Conservation (phyloP, 2,797 vertebrate genomes). For the Enteromius radiatus region DNA sequence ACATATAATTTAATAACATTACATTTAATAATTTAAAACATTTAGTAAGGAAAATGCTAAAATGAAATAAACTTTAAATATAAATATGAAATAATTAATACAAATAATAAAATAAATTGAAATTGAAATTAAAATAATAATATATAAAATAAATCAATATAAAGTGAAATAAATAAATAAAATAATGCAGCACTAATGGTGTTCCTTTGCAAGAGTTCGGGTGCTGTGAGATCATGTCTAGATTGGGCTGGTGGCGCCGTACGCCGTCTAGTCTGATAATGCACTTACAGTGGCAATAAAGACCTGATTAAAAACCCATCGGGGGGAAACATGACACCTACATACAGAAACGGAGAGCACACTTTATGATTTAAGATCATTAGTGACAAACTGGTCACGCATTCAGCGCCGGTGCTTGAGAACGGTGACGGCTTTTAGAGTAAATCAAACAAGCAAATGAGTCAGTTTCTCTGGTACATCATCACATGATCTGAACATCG, state of each 20-base stretch:
- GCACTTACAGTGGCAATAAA: constrained; percentile 23
- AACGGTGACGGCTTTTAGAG: constrained; percentile 15
- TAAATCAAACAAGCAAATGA: constrained; percentile 29
- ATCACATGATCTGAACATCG: neutral
- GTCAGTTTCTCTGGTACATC: constrained; percentile 4
- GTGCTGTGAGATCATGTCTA: constrained; percentile 51
- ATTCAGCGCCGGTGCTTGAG: constrained; percentile 11
- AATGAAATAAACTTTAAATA: neutral
- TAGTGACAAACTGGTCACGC: constrained; percentile 32
- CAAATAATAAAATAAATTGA: neutral
- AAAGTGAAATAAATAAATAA: neutral
- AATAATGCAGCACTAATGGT: neutral
- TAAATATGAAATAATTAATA: neutral
- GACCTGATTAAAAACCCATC: constrained; percentile 34
- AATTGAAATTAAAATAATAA: neutral
- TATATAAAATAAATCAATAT: neutral
- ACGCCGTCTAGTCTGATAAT: constrained; percentile 32
- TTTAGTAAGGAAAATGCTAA: neutral
- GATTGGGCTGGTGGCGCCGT: constrained; percentile 29
- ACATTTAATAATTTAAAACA: no score
- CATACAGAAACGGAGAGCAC: neutral
- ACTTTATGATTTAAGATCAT: constrained; percentile 42
- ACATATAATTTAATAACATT: no score
- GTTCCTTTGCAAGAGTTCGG: neutral
- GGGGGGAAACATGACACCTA: constrained; percentile 38